Conservation (phyloP, 2,888 invertebrate genomes). For the Nemotelus nigrinus region DNA sequence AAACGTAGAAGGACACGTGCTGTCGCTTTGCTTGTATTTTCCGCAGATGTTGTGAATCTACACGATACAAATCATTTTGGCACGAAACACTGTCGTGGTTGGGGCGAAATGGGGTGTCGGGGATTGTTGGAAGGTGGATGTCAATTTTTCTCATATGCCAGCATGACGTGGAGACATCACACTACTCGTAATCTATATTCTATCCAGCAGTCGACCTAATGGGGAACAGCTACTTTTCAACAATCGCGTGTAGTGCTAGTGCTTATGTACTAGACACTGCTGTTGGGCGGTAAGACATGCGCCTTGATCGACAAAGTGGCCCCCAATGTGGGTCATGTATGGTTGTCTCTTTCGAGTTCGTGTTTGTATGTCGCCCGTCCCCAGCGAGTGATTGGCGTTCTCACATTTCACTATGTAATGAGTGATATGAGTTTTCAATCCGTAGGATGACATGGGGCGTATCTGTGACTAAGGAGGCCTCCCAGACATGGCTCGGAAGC, state of each 20-base stretch:
- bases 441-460: slow-evolving; percentile 37
- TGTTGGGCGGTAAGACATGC: slow-evolving; percentile 32
- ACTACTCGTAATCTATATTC: slow-evolving; percentile 3
- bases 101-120: neutral
- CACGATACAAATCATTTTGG: slow-evolving; percentile 36
- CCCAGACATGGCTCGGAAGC: neutral
- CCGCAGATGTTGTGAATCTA: slow-evolving; percentile 42
- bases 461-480: slow-evolving; percentile 42
- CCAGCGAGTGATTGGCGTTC: slow-evolving; percentile 42
- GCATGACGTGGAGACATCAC: neutral
- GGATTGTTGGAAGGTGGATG: slow-evolving; percentile 7
- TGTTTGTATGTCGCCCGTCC: slow-evolving; percentile 19
- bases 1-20: slow-evolving; percentile 38
- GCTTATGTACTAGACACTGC: slow-evolving; percentile 10
- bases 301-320: neutral
- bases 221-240: slow-evolving; percentile 18
- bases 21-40: slow-evolving; percentile 1
- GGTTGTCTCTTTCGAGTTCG: slow-evolving; percentile 32
- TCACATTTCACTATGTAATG: slow-evolving; percentile 43
- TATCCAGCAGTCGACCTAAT: neutral
- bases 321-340: slow-evolving; percentile 6
- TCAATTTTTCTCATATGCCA: slow-evolving; percentile 5
- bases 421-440: slow-evolving; percentile 32
- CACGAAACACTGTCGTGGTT: slow-evolving; percentile 9
- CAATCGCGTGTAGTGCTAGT: neutral